Evolutionary conservation across 2,888 invertebrate species (phyloP).

Genomic region (Diarsia mendica): DNA sequence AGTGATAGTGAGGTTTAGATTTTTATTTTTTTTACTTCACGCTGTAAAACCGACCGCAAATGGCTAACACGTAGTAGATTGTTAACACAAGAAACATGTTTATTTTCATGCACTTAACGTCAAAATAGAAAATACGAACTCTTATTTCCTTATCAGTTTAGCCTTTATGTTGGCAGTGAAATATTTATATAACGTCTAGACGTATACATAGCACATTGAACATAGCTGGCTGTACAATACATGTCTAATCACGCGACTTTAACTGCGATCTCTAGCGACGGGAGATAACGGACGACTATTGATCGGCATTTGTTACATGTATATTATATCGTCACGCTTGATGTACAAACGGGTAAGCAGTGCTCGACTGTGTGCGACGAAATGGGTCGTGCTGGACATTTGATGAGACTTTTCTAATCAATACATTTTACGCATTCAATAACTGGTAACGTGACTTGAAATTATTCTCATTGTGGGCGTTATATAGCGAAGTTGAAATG

Average conservation of each 20-base stretch:
- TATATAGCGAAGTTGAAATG: not conserved
- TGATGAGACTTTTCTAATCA: not conserved
- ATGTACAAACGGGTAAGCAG: not conserved
- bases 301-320: conserved; percentile 25
- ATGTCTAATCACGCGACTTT: conserved; percentile 28
- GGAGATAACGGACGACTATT: conserved; percentile 28
- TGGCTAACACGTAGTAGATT: not conserved
- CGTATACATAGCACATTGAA: not conserved
- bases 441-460: not conserved
- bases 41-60: not conserved
- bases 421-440: not conserved
- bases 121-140: conserved; percentile 19
- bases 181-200: conserved; percentile 49
- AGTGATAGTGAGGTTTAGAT: too few relatives aligned
- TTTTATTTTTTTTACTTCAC: not conserved
- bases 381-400: not conserved
- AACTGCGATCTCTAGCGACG: conserved; percentile 34
- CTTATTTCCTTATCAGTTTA: conserved; percentile 43
- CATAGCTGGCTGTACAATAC: conserved; percentile 6
- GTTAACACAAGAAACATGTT: not conserved
- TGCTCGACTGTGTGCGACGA: not conserved
- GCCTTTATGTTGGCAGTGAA: conserved; percentile 18
- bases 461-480: not conserved
- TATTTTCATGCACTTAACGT: conserved; percentile 9
- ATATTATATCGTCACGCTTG: conserved; percentile 18